Percentiles rank a stretch among this genome's conserved stretches.
Conservation (phyloP, 2,113 vertebrate genomes). For the Greenwoodochromis staneri region DNA sequence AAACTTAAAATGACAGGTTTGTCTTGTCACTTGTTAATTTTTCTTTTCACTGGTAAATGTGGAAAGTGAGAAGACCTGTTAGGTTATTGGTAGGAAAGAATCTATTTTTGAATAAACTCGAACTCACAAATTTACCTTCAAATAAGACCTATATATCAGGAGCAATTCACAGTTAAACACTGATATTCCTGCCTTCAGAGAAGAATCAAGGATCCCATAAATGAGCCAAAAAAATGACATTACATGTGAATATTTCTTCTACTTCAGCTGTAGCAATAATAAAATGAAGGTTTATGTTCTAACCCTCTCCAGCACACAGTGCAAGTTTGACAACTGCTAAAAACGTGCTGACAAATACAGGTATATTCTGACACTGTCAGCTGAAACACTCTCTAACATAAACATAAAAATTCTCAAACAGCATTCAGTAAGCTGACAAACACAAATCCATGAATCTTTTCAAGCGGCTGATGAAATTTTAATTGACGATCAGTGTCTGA, state of each 20-base stretch:
- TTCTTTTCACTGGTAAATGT: background rate
- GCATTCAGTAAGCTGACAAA: constrained; percentile 31
- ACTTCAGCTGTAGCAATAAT: background rate
- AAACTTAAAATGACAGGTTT: background rate
- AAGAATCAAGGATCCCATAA: background rate
- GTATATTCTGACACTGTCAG: constrained; percentile 11
- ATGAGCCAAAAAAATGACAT: background rate
- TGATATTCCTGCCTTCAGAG: background rate
- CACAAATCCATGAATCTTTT: constrained; percentile 17
- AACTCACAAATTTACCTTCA: background rate
- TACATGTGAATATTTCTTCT: background rate
- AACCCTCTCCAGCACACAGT: background rate
- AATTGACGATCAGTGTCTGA: constrained; percentile 43
- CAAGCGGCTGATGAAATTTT: constrained; percentile 44
- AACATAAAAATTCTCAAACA: constrained; percentile 18
- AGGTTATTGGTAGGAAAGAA: background rate
- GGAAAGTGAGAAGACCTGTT: background rate
- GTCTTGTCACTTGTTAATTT: background rate
- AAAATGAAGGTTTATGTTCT: background rate
- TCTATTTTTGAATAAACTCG: background rate
- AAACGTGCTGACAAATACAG: constrained; percentile 18
- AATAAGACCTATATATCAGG: background rate
- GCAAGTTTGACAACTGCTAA: background rate
- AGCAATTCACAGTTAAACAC: background rate
- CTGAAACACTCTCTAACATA: background rate